Conservation (phyloP, 2,888 invertebrate genomes). For the Adela reaumurella region DNA sequence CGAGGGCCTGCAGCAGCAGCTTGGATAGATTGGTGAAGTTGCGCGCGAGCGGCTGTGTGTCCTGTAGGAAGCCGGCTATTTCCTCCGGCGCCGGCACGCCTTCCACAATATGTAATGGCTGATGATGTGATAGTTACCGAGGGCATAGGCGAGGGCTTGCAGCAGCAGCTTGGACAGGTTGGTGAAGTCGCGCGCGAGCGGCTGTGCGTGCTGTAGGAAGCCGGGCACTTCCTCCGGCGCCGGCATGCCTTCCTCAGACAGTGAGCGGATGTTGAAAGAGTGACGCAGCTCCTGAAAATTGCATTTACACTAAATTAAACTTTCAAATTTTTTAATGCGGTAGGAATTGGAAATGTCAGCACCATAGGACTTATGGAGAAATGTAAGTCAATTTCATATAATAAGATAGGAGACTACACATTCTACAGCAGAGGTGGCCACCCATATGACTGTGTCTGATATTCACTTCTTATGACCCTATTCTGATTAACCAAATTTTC, state of each 20-base stretch:
- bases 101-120: too few relatives aligned
- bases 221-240: constrained; percentile 66
- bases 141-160: constrained; percentile 58
- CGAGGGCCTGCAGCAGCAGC: constrained; percentile 61
- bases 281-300: constrained; percentile 65
- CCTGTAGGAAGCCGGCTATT: constrained; percentile 62
- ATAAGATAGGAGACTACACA: too few relatives aligned
- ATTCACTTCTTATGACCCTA: too few relatives aligned
- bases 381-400: too few relatives aligned
- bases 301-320: too few relatives aligned
- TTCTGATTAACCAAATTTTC: too few relatives aligned
- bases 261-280: constrained; percentile 64
- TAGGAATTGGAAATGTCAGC: too few relatives aligned
- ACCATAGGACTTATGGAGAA: too few relatives aligned
- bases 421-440: too few relatives aligned
- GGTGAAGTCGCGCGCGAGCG: constrained; percentile 66
- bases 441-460: too few relatives aligned
- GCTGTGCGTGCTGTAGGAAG: constrained; percentile 62
- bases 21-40: constrained; percentile 66
- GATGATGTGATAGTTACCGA: constrained; percentile 37
- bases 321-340: too few relatives aligned
- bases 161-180: constrained; percentile 62
- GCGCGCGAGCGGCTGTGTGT: constrained; percentile 62
- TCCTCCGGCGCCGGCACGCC: constrained; percentile 66
- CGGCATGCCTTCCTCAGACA: constrained; percentile 59